Evolutionary conservation across 2,113 vertebrate species (phyloP).

Genomic region (Periophthalmus modestus): DNA sequence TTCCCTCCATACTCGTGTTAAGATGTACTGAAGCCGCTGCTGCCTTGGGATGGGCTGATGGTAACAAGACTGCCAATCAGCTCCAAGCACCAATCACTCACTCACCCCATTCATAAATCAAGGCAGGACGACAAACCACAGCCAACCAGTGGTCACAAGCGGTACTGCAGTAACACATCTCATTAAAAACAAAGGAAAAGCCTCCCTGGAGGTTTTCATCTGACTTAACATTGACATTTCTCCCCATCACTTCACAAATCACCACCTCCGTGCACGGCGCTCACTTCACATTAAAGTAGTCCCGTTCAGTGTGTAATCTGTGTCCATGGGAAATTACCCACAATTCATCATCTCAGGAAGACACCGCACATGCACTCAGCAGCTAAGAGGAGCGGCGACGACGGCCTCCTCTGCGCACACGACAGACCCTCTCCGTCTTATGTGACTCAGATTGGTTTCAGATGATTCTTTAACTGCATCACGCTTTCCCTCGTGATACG

Average conservation of each 20-base stretch:
- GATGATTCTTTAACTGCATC: background rate
- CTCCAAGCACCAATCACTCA: no score
- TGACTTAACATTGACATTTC: conserved; percentile 50
- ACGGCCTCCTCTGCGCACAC: background rate
- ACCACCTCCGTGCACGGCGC: conserved; percentile 14
- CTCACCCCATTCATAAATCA: no score
- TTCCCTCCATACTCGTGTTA: no score
- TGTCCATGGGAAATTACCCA: conserved; percentile 21
- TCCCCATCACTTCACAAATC: conserved; percentile 49
- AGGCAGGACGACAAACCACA: no score
- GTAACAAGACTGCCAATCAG: no score
- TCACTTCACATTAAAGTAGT: conserved; percentile 22
- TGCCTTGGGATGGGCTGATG: no score
- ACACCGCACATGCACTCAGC: background rate
- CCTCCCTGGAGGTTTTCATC: conserved; percentile 37
- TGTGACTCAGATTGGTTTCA: background rate
- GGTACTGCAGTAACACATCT: no score
- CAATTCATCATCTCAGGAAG: conserved; percentile 29
- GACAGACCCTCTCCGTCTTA: background rate
- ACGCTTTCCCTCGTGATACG: background rate
- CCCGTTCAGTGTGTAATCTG: conserved; percentile 24
- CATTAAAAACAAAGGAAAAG: conserved; percentile 15
- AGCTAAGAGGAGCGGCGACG: background rate
- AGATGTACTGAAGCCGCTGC: no score
- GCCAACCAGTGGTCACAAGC: no score